Percentiles rank a stretch among this genome's conserved stretches.
Evolutionary conservation across 2,113 vertebrate genomes (phyloP).

Genomic region (Bostrychus sinensis): DNA sequence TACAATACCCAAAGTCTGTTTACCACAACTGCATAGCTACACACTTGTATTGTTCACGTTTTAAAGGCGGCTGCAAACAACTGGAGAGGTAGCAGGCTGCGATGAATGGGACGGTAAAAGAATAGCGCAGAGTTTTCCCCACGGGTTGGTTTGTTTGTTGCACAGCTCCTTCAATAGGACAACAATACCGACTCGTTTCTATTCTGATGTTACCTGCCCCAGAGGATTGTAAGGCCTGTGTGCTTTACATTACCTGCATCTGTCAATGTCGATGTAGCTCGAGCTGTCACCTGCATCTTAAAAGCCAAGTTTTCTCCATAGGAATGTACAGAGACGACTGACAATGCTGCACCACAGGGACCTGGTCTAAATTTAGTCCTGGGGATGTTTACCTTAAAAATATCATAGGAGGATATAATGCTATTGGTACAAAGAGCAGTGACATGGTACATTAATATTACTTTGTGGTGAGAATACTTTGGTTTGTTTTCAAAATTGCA

Average conservation of each 20-base stretch:
- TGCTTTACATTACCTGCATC: neutral
- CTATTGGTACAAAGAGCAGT: neutral
- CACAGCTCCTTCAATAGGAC: neutral
- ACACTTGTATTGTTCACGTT: constrained; percentile 15
- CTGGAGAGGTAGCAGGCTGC: neutral
- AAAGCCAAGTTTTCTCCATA: neutral
- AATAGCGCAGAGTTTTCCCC: constrained; percentile 8
- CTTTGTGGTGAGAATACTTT: too few relatives aligned
- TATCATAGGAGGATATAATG: neutral
- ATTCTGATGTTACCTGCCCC: neutral
- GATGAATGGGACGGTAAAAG: neutral
- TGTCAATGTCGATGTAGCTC: neutral
- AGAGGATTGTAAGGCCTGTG: neutral
- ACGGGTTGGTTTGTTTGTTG: neutral
- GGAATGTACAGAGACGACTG: neutral
- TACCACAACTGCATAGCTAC: constrained; percentile 15
- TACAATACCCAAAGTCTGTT: constrained; percentile 12
- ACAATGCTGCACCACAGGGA: neutral
- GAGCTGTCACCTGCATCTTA: neutral
- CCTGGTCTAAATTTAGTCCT: neutral
- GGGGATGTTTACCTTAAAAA: neutral
- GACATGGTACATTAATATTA: too few relatives aligned
- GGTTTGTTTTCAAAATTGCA: too few relatives aligned
- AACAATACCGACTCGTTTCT: neutral
- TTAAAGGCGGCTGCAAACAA: constrained; percentile 19